A percentile compares a stretch with the other conserved stretches of the same genome.
Evolutionary conservation across 2,113 vertebrate genomes (phyloP).

Genomic region (Upupa epops): DNA sequence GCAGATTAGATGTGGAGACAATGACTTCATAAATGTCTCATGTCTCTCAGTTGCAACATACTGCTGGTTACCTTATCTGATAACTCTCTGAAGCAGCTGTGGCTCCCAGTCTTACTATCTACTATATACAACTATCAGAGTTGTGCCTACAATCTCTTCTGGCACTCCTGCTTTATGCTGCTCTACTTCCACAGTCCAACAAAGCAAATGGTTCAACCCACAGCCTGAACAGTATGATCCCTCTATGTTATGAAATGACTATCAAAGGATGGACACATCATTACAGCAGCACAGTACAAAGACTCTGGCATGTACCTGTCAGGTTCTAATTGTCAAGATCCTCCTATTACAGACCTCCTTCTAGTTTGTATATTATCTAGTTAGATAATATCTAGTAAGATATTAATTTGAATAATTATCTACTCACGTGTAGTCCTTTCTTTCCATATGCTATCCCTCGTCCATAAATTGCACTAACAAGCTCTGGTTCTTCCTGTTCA

Average conservation of each 20-base stretch:
- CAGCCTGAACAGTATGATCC: background rate
- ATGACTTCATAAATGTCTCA: background rate
- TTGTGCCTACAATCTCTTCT: background rate
- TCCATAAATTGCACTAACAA: constrained; percentile 97
- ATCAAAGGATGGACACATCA: background rate
- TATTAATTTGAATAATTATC: background rate
- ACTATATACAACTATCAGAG: background rate
- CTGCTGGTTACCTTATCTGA: background rate
- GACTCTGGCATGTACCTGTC: background rate
- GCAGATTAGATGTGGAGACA: background rate
- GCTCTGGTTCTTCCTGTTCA: constrained; percentile 89
- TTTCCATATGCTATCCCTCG: constrained; percentile 96
- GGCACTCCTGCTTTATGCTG: background rate
- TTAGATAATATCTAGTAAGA: background rate
- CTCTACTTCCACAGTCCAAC: background rate
- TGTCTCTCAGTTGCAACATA: background rate
- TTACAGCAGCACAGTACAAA: background rate
- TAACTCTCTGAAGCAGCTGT: background rate
- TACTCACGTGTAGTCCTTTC: constrained; percentile 92
- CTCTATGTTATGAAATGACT: background rate
- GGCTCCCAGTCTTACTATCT: background rate
- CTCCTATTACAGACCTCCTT: background rate
- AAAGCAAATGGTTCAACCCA: accelerated
- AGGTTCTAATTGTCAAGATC: background rate
- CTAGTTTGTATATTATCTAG: no score